phyloP scores from a whole-genome alignment of 2,888 invertebrate genomes.

The Mycalesis mineus region DNA sequence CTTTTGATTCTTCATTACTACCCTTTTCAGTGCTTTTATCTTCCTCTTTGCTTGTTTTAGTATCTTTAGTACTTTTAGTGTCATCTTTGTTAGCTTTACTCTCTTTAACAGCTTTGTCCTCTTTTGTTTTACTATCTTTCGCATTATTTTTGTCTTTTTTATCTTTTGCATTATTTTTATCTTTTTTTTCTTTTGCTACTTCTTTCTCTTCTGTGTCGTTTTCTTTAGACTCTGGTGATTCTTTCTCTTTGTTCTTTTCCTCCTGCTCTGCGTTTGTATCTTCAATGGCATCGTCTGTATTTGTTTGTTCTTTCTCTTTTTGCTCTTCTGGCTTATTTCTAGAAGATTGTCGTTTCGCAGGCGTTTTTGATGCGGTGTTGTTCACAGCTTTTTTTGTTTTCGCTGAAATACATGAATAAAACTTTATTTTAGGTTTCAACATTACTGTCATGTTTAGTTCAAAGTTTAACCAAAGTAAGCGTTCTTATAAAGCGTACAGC shows the following conservation, averaged over 20 bases:
- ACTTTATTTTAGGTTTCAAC: too few species aligned
- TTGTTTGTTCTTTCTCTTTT: constrained; percentile 27
- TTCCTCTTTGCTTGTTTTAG: constrained; percentile 23
- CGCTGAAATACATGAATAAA: constrained; percentile 25
- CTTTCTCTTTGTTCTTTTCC: constrained; percentile 22
- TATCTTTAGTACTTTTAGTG: constrained; percentile 18
- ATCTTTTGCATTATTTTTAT: constrained; percentile 19
- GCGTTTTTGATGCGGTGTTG: constrained; percentile 42
- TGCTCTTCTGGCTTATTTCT: constrained; percentile 41
- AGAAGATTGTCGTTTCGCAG: constrained; percentile 55
- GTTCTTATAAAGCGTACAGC: too few species aligned
- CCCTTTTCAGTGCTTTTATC: constrained; percentile 24
- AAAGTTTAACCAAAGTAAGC: too few species aligned
- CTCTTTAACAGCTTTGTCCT: constrained; percentile 4
- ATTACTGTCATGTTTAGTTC: too few species aligned
- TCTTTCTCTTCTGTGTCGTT: constrained; percentile 14
- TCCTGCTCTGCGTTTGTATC: constrained; percentile 18
- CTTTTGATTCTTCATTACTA: constrained; percentile 24
- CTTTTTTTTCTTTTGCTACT: constrained; percentile 16
- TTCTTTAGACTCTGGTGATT: constrained; percentile 2
- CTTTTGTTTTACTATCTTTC: constrained; percentile 24
- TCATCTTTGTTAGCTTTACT: constrained; percentile 21
- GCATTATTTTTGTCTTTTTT: constrained; percentile 19
- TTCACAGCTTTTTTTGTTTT: constrained; percentile 49
- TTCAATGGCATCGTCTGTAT: constrained; percentile 21